Evolutionary conservation across 2,797 vertebrate species (phyloP), one percentile per base, ranked within the genome.

Genomic region (Acipenser transmontanus): DNA sequence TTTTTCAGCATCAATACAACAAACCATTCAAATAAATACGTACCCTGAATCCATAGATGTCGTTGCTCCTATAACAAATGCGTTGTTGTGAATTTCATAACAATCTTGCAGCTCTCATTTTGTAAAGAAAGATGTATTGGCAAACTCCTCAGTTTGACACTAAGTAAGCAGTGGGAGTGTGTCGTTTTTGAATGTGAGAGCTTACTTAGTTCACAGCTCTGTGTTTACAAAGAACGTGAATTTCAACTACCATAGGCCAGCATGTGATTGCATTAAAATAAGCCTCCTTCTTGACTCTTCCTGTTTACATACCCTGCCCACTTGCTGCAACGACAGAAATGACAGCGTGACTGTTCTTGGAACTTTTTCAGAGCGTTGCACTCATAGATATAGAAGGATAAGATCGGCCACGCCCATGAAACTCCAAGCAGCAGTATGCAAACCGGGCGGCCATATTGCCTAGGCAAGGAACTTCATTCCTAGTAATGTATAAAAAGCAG

Each of bases 191-290:
- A 49, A 10, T 47, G 47, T 4, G 50, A 50, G 20, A 62, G 7
- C 20, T 14, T 14, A 13, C 17, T 17, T 17, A 49, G 34, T 49
- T 49, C 50, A 57, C 7, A 49, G 6, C 62, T 50, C 34, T 8
- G 9, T 47, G 20, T 11, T 48, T 20, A 51, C 7, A 50, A 11
- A 52, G 17, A 61, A 50, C 56, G 63, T 20, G 68, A 63, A 59
- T 61, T 57, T 66, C 34, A 11, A 47, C 64, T 66, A 66, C 34
- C 14, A 64, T 47, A 61, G 57, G 48, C 7, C 48, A 52, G 52
- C 64, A 70, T 70, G 64, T 70, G 64, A 70, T 54, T 63, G 17
- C 34, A 34, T 34, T 34, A 34, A 11, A n/a, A 57, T 63, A 63
- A 70, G 34, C 50, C 59, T 59, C 47, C 54, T 50, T 59, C 47